Base-by-base conservation (phyloP, 1,140 invertebrate species). In the Portunus trituberculatus region DNA sequence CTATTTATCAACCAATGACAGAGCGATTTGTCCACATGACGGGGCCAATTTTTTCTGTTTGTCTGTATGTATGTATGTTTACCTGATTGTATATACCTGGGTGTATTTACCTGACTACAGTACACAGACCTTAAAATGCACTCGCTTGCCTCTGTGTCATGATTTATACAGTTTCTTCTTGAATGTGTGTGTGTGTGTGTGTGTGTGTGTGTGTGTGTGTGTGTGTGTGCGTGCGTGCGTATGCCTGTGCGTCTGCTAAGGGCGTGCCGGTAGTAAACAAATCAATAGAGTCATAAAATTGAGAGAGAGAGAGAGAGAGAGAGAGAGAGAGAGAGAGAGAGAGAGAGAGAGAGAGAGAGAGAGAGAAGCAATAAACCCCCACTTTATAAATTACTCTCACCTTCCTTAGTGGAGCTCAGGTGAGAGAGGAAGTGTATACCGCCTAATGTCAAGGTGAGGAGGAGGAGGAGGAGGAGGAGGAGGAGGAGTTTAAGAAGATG, bases 261-360 rank as follows among this genome's bases (percentile, higher is more conserved):
- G 67, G 6, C 12, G 25, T 20, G 6, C 20, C 25, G 25, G 67
- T 20, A n/a, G 67, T 76, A 76, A 76, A 76, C 67, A 76, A n/a
- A n/a, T 76, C 67, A 76, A 76, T 76, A 8, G 20, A 76, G 1
- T 20, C n/a, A 76, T 76, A 76, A 76, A 76, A 76, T 76, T 76
- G 67, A n/a, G 67, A n/a, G 25, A 14, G 52, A 76, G 67, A 76
- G 67, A 76, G n/a, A 76, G 67, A 76, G n/a, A 76, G 67, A 76
- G n/a, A 25, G 67, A 76, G 67, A 59, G 52, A n/a, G 67, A 76
- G 67, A 76, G 67, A 76, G n/a, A 76, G 67, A n/a, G n/a, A 76
- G 67, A n/a, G 67, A 76, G 67, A 76, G 67, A 76, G 67, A 76
- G 25, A 76, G 67, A 76, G 67, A 76, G 67, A 76, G 67, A n/a